Evolutionary conservation across 2,797 vertebrate genomes (phyloP).

Genomic region (Labroides dimidiatus): DNA sequence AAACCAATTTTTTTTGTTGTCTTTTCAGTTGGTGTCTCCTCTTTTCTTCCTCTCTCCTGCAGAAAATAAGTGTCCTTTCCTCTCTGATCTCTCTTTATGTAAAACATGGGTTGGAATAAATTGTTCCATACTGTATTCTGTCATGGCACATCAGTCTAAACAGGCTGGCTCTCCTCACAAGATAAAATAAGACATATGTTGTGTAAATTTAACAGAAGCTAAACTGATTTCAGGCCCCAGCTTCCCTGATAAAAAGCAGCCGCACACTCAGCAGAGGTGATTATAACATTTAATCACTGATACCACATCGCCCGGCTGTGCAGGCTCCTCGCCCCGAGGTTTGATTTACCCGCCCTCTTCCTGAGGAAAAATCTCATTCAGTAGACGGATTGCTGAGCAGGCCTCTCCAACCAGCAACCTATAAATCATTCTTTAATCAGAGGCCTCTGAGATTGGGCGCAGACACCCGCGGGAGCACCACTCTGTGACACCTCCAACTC

Average conservation of each 20-base stretch:
- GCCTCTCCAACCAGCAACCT: constrained; percentile 68
- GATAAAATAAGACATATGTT: constrained; percentile 54
- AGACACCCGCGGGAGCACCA: constrained; percentile 68
- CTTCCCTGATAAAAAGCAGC: constrained; percentile 48
- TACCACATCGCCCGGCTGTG: constrained; percentile 62
- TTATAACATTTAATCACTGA: constrained; percentile 82
- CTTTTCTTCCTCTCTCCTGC: background rate
- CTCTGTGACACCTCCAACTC: constrained; percentile 74
- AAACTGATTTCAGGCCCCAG: constrained; percentile 48
- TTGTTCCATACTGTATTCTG: constrained; percentile 17
- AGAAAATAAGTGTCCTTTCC: background rate
- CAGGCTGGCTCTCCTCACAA: constrained; percentile 3
- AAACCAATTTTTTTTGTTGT: background rate
- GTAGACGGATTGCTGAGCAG: constrained; percentile 85
- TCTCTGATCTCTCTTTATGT: background rate
- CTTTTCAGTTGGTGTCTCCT: background rate
- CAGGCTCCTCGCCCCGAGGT: constrained; percentile 71
- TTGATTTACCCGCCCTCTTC: constrained; percentile 87
- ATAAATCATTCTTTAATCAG: constrained; percentile 91
- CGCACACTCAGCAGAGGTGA: constrained; percentile 67
- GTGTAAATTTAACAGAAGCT: constrained; percentile 41
- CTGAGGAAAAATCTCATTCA: constrained; percentile 84
- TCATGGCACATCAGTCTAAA: constrained; percentile 16
- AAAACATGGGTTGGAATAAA: constrained; percentile 3
- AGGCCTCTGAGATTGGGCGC: constrained; percentile 77